These are phyloP conservation scores for Papilio glaucus DNA, from an alignment of 1,140 invertebrate genomes.

Conservation along the genomic window DNA sequence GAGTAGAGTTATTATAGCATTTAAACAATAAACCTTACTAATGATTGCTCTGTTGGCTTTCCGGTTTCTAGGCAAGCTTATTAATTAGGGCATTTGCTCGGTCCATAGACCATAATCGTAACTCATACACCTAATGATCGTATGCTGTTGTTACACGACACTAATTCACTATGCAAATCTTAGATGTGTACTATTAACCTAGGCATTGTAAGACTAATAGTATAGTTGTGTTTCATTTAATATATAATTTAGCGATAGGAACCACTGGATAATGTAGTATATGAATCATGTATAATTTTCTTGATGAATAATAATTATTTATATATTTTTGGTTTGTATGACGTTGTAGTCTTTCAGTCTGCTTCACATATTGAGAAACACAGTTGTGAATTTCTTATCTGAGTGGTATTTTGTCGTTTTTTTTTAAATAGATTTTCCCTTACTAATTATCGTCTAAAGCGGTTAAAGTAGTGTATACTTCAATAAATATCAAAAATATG, in stretches of 20 bases:
- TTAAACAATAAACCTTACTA: constrained; percentile 12
- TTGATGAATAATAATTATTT: too few relatives aligned
- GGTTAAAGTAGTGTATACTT: too few relatives aligned
- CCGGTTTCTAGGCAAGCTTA: constrained; percentile 13
- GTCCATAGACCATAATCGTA: constrained; percentile 26
- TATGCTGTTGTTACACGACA: constrained; percentile 22
- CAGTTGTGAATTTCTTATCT: too few relatives aligned
- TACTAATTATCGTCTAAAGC: too few relatives aligned
- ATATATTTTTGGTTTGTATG: too few relatives aligned
- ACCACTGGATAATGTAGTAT: too few relatives aligned
- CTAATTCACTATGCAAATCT: constrained; percentile 29
- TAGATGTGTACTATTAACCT: constrained; percentile 6
- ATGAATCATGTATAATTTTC: too few relatives aligned
- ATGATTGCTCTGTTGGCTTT: constrained; percentile 19
- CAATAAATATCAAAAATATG: too few relatives aligned
- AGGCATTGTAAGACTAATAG: constrained; percentile 9
- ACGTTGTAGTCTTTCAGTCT: too few relatives aligned
- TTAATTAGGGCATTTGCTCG: constrained; percentile 29
- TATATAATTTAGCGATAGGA: not conserved
- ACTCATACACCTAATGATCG: constrained; percentile 29
- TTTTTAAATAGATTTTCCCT: too few relatives aligned
- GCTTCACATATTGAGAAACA: too few relatives aligned
- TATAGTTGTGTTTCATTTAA: not conserved
- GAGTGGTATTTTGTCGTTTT: too few relatives aligned
- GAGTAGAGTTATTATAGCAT: not conserved